These are phyloP conservation scores for Trichogramma evanescens DNA, from an alignment of 2,888 invertebrate genomes.

Conservation along the genomic window DNA sequence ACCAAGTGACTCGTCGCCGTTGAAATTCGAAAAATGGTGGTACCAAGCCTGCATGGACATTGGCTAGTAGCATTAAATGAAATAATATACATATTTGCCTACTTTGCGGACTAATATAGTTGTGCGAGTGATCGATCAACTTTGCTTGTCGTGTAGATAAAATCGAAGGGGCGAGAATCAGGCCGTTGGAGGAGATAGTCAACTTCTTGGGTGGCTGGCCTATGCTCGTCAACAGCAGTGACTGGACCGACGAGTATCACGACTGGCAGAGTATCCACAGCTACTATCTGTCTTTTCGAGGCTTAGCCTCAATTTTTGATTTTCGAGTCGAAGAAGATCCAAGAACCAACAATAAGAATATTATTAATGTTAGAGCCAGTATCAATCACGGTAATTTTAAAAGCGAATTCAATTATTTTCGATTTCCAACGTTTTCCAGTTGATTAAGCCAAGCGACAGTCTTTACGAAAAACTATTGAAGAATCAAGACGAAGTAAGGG, in stretches of 20 bases:
- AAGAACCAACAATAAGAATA: neutral
- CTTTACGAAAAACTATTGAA: neutral
- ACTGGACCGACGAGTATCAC: constrained; percentile 7
- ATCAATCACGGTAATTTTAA: neutral
- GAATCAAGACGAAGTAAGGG: neutral
- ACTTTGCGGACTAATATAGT: neutral
- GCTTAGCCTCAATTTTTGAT: constrained; percentile 1
- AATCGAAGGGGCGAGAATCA: constrained; percentile 6
- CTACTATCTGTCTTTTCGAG: neutral
- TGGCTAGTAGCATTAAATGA: neutral
- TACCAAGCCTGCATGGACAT: constrained; percentile 8
- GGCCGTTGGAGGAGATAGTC: constrained; percentile 3
- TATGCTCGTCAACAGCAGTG: neutral
- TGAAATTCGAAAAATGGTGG: constrained; percentile 5
- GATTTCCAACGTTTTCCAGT: neutral
- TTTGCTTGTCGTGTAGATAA: neutral
- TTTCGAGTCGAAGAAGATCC: neutral
- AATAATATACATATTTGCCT: neutral
- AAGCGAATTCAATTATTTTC: neutral
- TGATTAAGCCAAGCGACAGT: neutral
- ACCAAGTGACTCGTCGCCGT: neutral
- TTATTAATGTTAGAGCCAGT: neutral
- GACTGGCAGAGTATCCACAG: constrained; percentile 10
- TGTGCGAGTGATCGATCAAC: neutral
- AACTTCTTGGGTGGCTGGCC: constrained; percentile 11